A percentile compares a stretch with the other conserved stretches of the same genome.
These are phyloP conservation scores for Chesias legatella DNA, from an alignment of 2,888 invertebrate species.

Conservation along the genomic window DNA sequence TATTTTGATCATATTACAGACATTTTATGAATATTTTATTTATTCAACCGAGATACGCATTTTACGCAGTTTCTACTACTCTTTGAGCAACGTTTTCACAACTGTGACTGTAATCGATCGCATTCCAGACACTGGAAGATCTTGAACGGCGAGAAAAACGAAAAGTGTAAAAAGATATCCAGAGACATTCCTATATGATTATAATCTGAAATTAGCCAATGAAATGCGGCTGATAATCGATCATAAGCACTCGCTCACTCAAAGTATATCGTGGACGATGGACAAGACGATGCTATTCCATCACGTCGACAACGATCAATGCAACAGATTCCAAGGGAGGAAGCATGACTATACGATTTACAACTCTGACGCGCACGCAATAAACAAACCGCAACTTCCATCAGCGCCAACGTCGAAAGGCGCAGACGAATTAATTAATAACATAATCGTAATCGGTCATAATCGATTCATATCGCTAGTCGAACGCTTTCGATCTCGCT, in stretches of 20 bases:
- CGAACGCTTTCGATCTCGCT: slow-evolving; percentile 31
- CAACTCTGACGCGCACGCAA: slow-evolving; percentile 24
- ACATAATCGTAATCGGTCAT: slow-evolving; percentile 27
- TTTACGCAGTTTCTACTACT: too few species aligned
- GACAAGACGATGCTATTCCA: slow-evolving; percentile 38
- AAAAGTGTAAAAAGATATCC: slow-evolving; percentile 22
- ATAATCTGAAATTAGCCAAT: slow-evolving; percentile 53
- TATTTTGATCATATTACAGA: slow-evolving; percentile 8
- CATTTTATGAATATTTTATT: slow-evolving; percentile 16
- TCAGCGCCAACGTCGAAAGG: slow-evolving; percentile 26
- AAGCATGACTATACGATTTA: slow-evolving; percentile 22
- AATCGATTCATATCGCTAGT: slow-evolving; percentile 24
- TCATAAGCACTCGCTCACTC: slow-evolving; percentile 48
- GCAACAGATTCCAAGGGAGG: slow-evolving; percentile 25
- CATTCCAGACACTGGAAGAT: slow-evolving; percentile 26
- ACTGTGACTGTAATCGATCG: slow-evolving; percentile 23
- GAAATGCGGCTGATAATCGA: slow-evolving; percentile 48
- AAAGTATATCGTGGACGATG: slow-evolving; percentile 53
- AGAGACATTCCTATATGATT: slow-evolving; percentile 40
- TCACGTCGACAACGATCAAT: slow-evolving; percentile 45
- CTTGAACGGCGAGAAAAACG: slow-evolving; percentile 29
- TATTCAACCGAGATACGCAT: too few species aligned
- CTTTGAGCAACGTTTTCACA: slow-evolving; percentile 25
- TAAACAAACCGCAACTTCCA: slow-evolving; percentile 23
- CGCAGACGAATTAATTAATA: slow-evolving; percentile 32